Base-by-base conservation (phyloP, 2,888 invertebrate genomes). In the Biston stratarius region DNA sequence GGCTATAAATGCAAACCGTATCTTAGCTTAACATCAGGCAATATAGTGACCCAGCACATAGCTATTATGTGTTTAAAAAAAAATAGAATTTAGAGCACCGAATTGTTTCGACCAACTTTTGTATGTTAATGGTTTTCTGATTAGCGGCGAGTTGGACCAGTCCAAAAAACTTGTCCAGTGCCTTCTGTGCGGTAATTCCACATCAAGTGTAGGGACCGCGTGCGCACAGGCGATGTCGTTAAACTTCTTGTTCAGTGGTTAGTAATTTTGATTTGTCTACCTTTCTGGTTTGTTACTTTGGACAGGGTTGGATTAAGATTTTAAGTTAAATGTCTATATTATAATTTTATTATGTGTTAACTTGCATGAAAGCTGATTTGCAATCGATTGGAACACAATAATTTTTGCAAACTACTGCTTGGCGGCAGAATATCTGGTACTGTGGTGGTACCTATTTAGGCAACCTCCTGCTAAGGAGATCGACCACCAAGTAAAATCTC, bases 61-160 rank as follows among this genome's bases (percentile, higher is more conserved):
- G n/a, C n/a, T 24, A 24, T 38, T 38, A 8, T 38, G 38, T 6
- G 38, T 38, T 9, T 9, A 14, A 14, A n/a, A 47, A 12, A 8
- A 42, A 0, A 10, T 0, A 6, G 10, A 12, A 12, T 42, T 5
- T 40, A 36, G 61, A 58, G 57, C 40, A 61, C 52, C 47, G 38
- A 49, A 61, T 64, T 48, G 57, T 68, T 57, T 64, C 61, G 34
- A 40, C 8, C 9, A 47, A 47, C 47, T 47, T 47, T 47, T 67
- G 67, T 69, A 69, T 64, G 64, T 64, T 64, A 64, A 68, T 69
- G 68, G 58, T 47, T 64, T 69, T 69, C 68, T 69, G 64, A 69
- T 69, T 69, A 64, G 64, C 58, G 45, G 61, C 36, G 36, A 24
- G 59, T 38, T 55, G 63, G 52, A 49, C 53, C 45, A 14, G 55